These are phyloP conservation scores for Leptopterna dolabrata DNA, from an alignment of 2,888 invertebrate genomes.

Conservation along the genomic window DNA sequence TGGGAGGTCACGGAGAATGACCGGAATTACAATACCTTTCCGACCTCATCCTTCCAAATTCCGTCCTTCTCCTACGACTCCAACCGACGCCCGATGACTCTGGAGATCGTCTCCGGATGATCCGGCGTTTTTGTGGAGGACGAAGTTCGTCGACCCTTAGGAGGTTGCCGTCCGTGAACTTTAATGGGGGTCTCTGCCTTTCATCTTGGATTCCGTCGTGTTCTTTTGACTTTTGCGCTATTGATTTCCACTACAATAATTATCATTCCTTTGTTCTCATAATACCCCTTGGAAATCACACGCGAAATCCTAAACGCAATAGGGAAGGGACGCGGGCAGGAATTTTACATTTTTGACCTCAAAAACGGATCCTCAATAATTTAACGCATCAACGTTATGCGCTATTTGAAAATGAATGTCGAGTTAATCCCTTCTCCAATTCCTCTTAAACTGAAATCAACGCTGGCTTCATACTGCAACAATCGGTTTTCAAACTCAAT, in stretches of 20 bases:
- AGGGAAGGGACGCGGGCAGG: too few relatives aligned
- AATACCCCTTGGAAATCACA: background rate
- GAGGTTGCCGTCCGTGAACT: background rate
- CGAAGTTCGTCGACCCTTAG: background rate
- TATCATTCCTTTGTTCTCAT: background rate
- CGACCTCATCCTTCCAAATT: background rate
- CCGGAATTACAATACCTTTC: background rate
- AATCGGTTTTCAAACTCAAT: too few relatives aligned
- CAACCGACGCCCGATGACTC: background rate
- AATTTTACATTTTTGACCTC: too few relatives aligned
- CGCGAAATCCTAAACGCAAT: too few relatives aligned
- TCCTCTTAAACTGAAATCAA: too few relatives aligned
- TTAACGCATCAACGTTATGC: too few relatives aligned
- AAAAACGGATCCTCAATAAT: too few relatives aligned
- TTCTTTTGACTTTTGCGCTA: background rate
- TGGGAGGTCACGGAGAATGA: background rate
- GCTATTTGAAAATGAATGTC: too few relatives aligned
- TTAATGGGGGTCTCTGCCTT: background rate
- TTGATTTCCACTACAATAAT: background rate
- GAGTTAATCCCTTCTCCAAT: too few relatives aligned
- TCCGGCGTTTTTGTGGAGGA: background rate
- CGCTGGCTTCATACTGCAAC: too few relatives aligned
- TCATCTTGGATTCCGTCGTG: background rate
- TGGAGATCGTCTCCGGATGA: background rate
- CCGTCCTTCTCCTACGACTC: background rate